Conservation (phyloP, 1,140 invertebrate genomes). For the Orchesella cincta region DNA sequence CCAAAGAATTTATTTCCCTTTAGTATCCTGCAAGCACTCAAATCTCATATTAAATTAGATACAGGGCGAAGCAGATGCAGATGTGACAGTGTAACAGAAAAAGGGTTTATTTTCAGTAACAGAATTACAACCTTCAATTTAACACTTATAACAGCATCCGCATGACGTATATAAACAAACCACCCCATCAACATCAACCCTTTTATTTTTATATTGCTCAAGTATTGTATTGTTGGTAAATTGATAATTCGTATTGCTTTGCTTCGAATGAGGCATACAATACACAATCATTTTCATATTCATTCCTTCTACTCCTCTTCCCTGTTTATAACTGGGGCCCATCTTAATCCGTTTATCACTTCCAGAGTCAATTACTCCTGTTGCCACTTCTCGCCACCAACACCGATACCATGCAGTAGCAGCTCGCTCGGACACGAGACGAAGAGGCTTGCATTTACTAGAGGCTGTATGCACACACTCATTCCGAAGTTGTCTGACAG, state of each 20-base stretch:
- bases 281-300: neutral
- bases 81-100: too few relatives aligned
- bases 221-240: conserved; percentile 13
- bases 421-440: too few relatives aligned
- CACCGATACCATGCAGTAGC: too few relatives aligned
- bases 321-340: neutral
- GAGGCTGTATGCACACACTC: too few relatives aligned
- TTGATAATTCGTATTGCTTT: conserved; percentile 9
- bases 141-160: neutral
- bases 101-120: too few relatives aligned
- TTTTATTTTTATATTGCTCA: neutral
- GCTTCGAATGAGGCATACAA: neutral
- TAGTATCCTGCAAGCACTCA: too few relatives aligned
- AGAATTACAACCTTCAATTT: conserved; percentile 14
- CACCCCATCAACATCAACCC: neutral
- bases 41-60: too few relatives aligned
- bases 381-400: neutral
- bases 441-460: too few relatives aligned
- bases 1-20: neutral
- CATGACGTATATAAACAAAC: neutral
- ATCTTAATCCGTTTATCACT: conserved; percentile 28
- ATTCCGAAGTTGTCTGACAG: too few relatives aligned
- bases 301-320: neutral
- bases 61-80: too few relatives aligned
- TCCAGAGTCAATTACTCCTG: conserved; percentile 3